A percentile compares a stretch with the other conserved stretches of the same genome.
These are phyloP conservation scores for Caenorhabditis sulstoni DNA, from an alignment of 2,888 invertebrate species.

Conservation along the genomic window DNA sequence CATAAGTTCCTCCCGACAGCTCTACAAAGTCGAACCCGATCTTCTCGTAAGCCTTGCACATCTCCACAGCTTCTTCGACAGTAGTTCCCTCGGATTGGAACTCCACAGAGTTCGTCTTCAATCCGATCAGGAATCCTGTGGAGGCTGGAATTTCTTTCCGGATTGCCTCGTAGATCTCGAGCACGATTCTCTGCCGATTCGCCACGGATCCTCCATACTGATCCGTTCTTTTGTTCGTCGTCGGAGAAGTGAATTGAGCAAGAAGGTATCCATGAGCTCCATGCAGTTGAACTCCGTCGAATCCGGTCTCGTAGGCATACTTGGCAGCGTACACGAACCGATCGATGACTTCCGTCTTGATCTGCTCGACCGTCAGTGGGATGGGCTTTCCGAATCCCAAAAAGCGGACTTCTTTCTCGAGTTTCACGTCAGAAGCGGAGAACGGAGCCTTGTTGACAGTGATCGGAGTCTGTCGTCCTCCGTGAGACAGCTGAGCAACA, in stretches of 20 bases:
- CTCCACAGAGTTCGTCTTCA: slow-evolving; percentile 75
- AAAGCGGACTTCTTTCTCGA: slow-evolving; percentile 50
- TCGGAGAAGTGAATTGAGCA: slow-evolving; percentile 69
- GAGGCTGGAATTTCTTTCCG: slow-evolving; percentile 64
- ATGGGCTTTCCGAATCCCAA: slow-evolving; percentile 69
- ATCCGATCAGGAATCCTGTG: slow-evolving; percentile 70
- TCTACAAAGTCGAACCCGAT: slow-evolving; percentile 74
- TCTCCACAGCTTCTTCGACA: slow-evolving; percentile 65
- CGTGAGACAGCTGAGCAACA: slow-evolving; percentile 64
- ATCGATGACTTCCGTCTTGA: slow-evolving; percentile 70
- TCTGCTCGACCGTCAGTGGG: slow-evolving; percentile 69
- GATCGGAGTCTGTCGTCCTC: slow-evolving; percentile 72
- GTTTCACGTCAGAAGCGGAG: slow-evolving; percentile 69
- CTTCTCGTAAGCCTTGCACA: slow-evolving; percentile 60
- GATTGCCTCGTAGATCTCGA: slow-evolving; percentile 69
- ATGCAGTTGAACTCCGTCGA: slow-evolving; percentile 72
- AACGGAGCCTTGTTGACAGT: slow-evolving; percentile 67
- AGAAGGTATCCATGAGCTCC: slow-evolving; percentile 71
- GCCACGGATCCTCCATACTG: slow-evolving; percentile 66
- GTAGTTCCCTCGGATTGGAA: slow-evolving; percentile 71
- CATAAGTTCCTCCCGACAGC: slow-evolving; percentile 73
- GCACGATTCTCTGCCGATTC: slow-evolving; percentile 64
- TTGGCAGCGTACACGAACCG: slow-evolving; percentile 66
- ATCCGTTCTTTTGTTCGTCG: slow-evolving; percentile 69
- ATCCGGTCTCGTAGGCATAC: slow-evolving; percentile 63